Conservation (phyloP, 2,888 invertebrate species). For the Hemaris fuciformis region DNA sequence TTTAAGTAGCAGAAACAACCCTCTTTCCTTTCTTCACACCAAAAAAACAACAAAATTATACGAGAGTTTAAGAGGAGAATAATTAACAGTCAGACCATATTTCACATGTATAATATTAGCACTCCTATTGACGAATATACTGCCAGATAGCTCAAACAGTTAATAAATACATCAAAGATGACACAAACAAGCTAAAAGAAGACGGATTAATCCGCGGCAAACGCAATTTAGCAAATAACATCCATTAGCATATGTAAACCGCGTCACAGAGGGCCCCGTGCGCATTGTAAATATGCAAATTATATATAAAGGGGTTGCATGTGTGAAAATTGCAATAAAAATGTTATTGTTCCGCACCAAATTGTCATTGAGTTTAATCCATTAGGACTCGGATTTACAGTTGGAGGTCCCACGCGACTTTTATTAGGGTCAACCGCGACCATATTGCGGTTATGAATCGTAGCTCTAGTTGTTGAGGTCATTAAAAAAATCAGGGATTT, state of each 20-base stretch:
- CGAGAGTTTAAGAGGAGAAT: no score
- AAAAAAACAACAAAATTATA: no score
- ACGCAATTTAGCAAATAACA: conserved; percentile 72
- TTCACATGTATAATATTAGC: no score
- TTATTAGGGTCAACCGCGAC: not conserved
- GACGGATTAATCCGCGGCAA: conserved; percentile 42
- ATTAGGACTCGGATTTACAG: not conserved
- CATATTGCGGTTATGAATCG: not conserved
- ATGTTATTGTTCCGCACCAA: conserved; percentile 14
- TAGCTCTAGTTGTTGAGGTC: no score
- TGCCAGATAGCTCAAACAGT: not conserved
- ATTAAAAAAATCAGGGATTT: no score
- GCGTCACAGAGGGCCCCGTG: conserved; percentile 42
- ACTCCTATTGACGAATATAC: not conserved
- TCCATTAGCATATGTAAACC: conserved; percentile 54
- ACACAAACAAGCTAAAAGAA: not conserved
- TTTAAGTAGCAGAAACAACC: no score
- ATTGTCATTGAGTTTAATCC: conserved; percentile 9
- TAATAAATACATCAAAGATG: not conserved
- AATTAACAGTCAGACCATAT: no score
- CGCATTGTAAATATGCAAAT: conserved; percentile 61
- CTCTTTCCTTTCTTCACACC: no score
- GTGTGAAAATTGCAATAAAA: conserved; percentile 21
- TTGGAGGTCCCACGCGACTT: not conserved
- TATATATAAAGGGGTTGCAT: conserved; percentile 43